Conservation (phyloP, 2,888 invertebrate genomes). For the Agrochola lota region DNA sequence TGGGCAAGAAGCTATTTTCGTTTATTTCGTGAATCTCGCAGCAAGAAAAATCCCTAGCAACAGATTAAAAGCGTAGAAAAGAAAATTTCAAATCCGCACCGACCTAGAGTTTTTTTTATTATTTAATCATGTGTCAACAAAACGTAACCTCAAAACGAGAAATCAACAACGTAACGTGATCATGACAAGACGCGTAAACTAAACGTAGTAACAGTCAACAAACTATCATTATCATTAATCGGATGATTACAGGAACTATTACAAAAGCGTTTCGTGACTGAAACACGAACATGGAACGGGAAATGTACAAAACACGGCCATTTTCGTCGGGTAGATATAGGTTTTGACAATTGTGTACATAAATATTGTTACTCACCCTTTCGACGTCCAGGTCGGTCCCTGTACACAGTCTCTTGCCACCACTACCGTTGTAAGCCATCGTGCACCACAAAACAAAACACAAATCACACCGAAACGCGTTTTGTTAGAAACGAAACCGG, state of each 20-base stretch:
- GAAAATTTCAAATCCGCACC: conserved; percentile 23
- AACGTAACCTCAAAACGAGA: conserved; percentile 87
- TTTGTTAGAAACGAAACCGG: conserved; percentile 75
- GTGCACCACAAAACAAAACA: conserved; percentile 91
- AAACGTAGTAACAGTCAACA: conserved; percentile 63
- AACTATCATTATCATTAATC: conserved; percentile 67
- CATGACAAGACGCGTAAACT: conserved; percentile 75
- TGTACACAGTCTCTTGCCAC: conserved; percentile 90
- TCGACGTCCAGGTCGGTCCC: conserved; percentile 88
- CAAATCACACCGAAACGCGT: conserved; percentile 89
- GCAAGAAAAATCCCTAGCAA: conserved; percentile 54
- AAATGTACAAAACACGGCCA: conserved; percentile 88
- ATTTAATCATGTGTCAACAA: conserved; percentile 83
- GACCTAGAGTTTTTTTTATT: conserved; percentile 37
- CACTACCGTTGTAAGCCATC: conserved; percentile 94
- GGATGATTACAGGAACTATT: conserved; percentile 60
- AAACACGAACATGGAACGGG: conserved; percentile 81
- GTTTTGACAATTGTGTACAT: conserved; percentile 73
- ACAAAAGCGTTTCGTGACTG: conserved; percentile 67
- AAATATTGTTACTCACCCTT: conserved; percentile 83
- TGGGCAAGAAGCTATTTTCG: conserved; percentile 72
- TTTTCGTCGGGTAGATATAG: conserved; percentile 83
- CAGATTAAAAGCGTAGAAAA: conserved; percentile 26
- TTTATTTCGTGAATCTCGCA: conserved; percentile 60
- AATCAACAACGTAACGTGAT: conserved; percentile 87